phyloP scores from a whole-genome alignment of 2,888 invertebrate genomes.

The Lamellibrachia columna region DNA sequence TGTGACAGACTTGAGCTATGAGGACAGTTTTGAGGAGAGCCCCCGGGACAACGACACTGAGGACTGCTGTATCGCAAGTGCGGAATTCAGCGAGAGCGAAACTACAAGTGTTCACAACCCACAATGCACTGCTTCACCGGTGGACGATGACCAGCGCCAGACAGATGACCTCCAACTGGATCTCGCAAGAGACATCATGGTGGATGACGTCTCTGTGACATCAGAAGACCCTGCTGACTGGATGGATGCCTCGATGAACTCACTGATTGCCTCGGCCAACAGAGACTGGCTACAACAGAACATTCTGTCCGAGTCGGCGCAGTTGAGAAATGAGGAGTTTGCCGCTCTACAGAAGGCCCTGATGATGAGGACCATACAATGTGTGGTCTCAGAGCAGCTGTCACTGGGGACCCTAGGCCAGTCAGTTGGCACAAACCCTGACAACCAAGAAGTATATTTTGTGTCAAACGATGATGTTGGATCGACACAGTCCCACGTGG shows the following conservation, averaged over 20 bases:
- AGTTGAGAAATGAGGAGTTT: neutral
- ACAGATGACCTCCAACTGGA: neutral
- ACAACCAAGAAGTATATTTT: neutral
- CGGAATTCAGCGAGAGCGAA: slow-evolving; percentile 6
- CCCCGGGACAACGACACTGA: neutral
- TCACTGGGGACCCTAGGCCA: neutral
- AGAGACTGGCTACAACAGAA: neutral
- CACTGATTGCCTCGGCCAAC: neutral
- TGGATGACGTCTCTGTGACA: neutral
- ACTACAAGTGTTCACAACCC: neutral
- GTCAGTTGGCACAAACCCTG: neutral
- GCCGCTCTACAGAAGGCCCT: neutral
- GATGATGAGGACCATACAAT: slow-evolving; percentile 9
- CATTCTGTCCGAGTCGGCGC: neutral
- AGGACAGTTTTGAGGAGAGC: neutral
- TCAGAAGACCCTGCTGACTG: neutral
- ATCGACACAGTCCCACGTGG: neutral
- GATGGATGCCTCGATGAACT: neutral
- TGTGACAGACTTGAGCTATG: neutral
- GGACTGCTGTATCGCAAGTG: neutral
- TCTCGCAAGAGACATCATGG: neutral
- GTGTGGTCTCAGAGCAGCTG: neutral
- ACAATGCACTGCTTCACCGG: neutral
- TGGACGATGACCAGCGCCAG: neutral
- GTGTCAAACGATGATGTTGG: neutral